Percentiles rank a stretch among this genome's conserved stretches.
phyloP scores from a whole-genome alignment of 2,888 invertebrate genomes.

The Drosophila barbarae region DNA sequence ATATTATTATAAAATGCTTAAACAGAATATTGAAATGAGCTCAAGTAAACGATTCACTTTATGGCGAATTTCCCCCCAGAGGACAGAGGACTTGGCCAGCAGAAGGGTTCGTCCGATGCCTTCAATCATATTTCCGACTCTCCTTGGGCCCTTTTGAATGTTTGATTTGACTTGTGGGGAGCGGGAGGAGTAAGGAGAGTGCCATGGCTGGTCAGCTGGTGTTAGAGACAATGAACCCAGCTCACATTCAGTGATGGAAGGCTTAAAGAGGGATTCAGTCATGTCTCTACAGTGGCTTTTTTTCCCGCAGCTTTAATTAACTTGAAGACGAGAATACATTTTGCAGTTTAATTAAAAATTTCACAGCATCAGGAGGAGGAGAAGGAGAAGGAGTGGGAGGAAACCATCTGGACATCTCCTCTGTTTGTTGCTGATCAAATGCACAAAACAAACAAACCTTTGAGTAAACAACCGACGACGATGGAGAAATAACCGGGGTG shows the following conservation, averaged over 20 bases:
- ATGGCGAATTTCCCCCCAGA: constrained; percentile 30
- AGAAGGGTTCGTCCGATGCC: constrained; percentile 2
- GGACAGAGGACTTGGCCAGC: background rate
- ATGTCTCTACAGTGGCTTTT: background rate
- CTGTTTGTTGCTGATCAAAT: constrained; percentile 50
- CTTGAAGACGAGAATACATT: constrained; percentile 26
- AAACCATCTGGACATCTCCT: constrained; percentile 5
- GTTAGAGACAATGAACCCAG: constrained; percentile 16
- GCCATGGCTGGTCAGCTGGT: background rate
- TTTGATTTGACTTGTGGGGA: constrained; percentile 9
- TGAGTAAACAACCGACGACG: constrained; percentile 48
- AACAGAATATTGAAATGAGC: constrained; percentile 41
- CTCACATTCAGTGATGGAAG: constrained; percentile 10
- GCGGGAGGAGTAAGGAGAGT: background rate
- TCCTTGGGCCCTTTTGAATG: constrained; percentile 2
- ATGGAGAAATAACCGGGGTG: constrained; percentile 19
- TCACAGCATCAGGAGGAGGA: background rate
- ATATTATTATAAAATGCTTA: constrained; percentile 45
- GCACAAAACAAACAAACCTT: constrained; percentile 58
- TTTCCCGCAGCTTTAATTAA: constrained; percentile 32
- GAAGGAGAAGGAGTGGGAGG: background rate
- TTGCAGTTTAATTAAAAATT: constrained; percentile 44
- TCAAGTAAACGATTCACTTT: constrained; percentile 37
- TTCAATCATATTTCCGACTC: constrained; percentile 24
- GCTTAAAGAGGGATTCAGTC: constrained; percentile 10